Base-by-base conservation (phyloP, 1,140 invertebrate species). In the Heliothis virescens region DNA sequence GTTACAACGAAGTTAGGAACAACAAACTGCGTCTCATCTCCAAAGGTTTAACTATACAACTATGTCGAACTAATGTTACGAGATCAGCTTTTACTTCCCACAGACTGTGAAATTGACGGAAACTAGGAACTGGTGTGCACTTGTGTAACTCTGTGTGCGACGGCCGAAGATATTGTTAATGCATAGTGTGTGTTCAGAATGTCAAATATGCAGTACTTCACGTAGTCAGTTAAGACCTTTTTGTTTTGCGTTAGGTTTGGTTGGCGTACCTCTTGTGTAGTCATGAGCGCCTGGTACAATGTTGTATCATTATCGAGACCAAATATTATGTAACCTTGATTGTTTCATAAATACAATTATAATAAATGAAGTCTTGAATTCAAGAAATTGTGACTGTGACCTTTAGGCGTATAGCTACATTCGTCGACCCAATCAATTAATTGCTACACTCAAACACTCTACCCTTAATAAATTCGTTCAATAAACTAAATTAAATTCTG, bases 401-500 rank as follows among this genome's bases (percentile, higher is more conserved):
- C 34, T 55, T 55, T n/a, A n/a, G 15, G 52, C 5, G 15, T n/a
- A 65, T 16, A 47, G 12, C 12, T 18, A 47, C 1, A 3, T 62
- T 26, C 26, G 15, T 11, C 15, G 1, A 62, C 29, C 7, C 21
- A 26, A 62, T 15, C 11, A 63, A 2, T 15, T 10, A 41, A 63
- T 41, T 12, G 4, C 41, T 18, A 12, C 41, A 67, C 11, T n/a
- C n/a, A 47, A 12, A 21, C 16, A 21, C 63, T 41, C 63, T 11
- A 48, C 10, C 63, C 41, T 2, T 48, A 60, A 26, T 60, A 67
- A 67, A 67, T 48, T 67, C 63, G 63, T 67, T 48, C 63, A 67
- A 67, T 67, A 67, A 48, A 67, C 41, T 67, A 67, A 67, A 67
- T 67, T 67, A 67, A 67, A 67, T 67, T 67, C 63, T 67, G 41